Conservation (phyloP, 2,113 vertebrate genomes). For the Thalassarche chlororhynchos region DNA sequence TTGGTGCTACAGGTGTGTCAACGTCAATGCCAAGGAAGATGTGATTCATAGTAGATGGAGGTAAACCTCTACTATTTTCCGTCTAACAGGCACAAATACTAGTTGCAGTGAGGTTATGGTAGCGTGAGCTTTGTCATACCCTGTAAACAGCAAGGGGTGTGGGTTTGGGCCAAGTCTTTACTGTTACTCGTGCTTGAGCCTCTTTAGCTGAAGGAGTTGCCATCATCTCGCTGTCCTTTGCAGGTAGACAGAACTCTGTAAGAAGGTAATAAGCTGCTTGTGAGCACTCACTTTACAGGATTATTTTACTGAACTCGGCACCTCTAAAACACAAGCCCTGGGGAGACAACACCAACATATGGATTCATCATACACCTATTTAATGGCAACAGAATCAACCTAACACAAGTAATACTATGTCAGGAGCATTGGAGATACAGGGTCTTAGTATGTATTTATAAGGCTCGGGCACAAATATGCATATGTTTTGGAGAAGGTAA, state of each 20-base stretch:
- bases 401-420: not conserved
- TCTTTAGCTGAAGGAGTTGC: not conserved
- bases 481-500: not conserved
- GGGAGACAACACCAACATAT: not conserved
- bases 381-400: not conserved
- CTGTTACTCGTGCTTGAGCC: not conserved
- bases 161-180: not conserved
- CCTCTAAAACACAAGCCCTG: not conserved
- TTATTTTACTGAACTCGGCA: not conserved
- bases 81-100: no score
- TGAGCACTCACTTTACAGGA: not conserved
- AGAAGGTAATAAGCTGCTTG: not conserved
- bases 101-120: not conserved
- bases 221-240: not conserved
- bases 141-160: not conserved
- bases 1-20: not conserved
- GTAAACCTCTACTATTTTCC: not conserved
- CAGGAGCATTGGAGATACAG: not conserved
- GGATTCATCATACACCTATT: not conserved
- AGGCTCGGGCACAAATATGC: not conserved
- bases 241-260: not conserved
- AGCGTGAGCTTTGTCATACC: not conserved
- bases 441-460: not conserved
- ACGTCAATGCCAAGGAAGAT: not conserved
- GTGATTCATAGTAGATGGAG: not conserved